Percentiles rank a stretch among this genome's conserved stretches.
phyloP scores from a whole-genome alignment of 2,888 invertebrate species.

The Dryococelus australis region DNA sequence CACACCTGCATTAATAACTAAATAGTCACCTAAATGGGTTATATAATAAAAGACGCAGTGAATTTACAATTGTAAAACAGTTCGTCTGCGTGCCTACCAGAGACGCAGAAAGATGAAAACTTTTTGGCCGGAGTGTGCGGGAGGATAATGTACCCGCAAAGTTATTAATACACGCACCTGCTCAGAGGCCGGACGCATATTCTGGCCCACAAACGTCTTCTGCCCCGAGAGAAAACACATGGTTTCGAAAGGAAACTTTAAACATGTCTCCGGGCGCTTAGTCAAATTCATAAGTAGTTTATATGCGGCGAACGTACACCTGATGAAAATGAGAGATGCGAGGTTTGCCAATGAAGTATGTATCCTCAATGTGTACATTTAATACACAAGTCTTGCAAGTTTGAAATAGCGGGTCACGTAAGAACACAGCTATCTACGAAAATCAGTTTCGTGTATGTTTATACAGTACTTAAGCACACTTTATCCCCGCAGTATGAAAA shows the following conservation, averaged over 20 bases:
- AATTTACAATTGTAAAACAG: too few relatives aligned
- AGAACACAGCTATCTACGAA: not conserved
- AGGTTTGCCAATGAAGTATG: not conserved
- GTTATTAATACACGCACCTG: slow-evolving; percentile 16
- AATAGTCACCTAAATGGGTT: too few relatives aligned
- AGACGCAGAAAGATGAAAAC: not conserved
- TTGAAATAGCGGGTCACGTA: not conserved
- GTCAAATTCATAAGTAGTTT: not conserved
- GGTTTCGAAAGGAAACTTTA: not conserved
- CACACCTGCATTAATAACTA: too few relatives aligned
- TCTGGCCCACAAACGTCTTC: not conserved
- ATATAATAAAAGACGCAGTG: too few relatives aligned
- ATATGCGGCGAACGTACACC: not conserved
- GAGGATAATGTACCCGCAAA: not conserved
- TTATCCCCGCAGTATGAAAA: too few relatives aligned
- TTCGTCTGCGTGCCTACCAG: too few relatives aligned
- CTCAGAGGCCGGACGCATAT: not conserved
- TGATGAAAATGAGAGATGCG: not conserved
- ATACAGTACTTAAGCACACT: too few relatives aligned
- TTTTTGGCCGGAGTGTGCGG: not conserved
- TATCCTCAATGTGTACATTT: not conserved
- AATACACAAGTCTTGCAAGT: not conserved
- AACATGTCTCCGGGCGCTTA: not conserved
- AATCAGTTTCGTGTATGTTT: too few relatives aligned
- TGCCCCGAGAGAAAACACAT: not conserved